These are phyloP conservation scores for Crocodylus rhombifer DNA, from an alignment of 2,797 vertebrate genomes.

Conservation along the genomic window DNA sequence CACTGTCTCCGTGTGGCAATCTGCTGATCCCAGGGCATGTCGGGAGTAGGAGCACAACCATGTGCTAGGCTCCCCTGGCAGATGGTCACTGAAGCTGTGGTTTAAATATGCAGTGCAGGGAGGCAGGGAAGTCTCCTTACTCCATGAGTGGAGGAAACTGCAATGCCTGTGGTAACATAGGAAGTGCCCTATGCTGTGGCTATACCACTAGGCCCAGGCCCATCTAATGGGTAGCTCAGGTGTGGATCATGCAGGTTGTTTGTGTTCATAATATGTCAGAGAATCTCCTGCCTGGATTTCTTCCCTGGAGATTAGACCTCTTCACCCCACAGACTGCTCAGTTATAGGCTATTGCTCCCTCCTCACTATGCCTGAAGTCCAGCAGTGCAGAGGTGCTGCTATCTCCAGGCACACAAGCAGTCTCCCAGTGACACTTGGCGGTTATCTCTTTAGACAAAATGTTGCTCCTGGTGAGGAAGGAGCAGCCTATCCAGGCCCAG, in stretches of 20 bases:
- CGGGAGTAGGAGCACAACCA: background rate
- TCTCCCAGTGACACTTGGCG: fast-evolving
- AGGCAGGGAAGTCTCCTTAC: background rate
- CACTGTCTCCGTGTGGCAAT: fast-evolving
- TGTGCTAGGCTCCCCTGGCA: fast-evolving
- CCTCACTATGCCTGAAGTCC: background rate
- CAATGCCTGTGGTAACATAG: fast-evolving
- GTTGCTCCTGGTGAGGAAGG: background rate
- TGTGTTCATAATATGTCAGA: background rate
- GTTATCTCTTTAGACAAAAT: background rate
- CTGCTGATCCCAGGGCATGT: background rate
- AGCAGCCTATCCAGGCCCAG: background rate
- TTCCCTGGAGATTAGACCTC: background rate
- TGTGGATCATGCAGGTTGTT: background rate
- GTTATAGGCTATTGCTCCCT: background rate
- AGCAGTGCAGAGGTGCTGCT: background rate
- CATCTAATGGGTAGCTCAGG: background rate
- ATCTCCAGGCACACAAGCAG: background rate
- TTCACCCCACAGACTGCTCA: background rate
- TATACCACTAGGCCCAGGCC: background rate
- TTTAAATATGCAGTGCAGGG: background rate
- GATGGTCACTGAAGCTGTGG: fast-evolving
- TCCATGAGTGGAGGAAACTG: no score
- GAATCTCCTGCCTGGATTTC: fast-evolving
- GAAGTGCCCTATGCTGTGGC: background rate